Evolutionary conservation across 1,140 invertebrate species (phyloP), one percentile per base, ranked within the genome.

Genomic region (Orchestia grillus): DNA sequence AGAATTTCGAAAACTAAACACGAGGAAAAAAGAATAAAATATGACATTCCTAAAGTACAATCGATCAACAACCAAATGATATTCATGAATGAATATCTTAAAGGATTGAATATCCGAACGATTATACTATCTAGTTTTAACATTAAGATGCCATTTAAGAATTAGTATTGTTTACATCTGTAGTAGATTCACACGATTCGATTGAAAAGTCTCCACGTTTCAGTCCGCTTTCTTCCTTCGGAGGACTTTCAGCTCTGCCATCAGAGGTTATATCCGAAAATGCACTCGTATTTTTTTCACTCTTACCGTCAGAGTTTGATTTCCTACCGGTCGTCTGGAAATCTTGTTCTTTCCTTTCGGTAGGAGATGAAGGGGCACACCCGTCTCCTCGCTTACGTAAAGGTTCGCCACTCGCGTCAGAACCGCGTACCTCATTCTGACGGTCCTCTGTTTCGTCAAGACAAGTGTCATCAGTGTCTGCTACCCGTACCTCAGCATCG

Each of bases 81-180:
- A 77, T 36, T 77, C 62, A 77, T 77, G 36, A 77, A 3, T 77
- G 28, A 77, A 77, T 77, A 77, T 36, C 11, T 77, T 77, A 19
- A 77, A 77, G 36, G 15, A 77, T 36, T 77, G 62, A 77, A 53
- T 23, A 77, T 77, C 62, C 15, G 3, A 23, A 77, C 62, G 62
- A 77, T 77, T 77, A 77, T 77, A 77, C 28, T 77, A 77, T 36
- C 28, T 77, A 23, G 15, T 77, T 42, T 90, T 90, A 90, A 90
- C 88, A 90, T 90, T 90, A 90, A 44, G 88, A 90, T 90, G 88
- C 88, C 88, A 44, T 36, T 90, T 90, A 90, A 42, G 88, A 41
- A 90, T 44, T 90, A 90, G 42, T 90, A 90, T 90, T 90, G 88
- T 23, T 90, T 42, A 42, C 28, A 42, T 90, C 43, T 8, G 11